Base-by-base conservation (phyloP, 2,888 invertebrate species). In the Omphaloscelis lunosa region DNA sequence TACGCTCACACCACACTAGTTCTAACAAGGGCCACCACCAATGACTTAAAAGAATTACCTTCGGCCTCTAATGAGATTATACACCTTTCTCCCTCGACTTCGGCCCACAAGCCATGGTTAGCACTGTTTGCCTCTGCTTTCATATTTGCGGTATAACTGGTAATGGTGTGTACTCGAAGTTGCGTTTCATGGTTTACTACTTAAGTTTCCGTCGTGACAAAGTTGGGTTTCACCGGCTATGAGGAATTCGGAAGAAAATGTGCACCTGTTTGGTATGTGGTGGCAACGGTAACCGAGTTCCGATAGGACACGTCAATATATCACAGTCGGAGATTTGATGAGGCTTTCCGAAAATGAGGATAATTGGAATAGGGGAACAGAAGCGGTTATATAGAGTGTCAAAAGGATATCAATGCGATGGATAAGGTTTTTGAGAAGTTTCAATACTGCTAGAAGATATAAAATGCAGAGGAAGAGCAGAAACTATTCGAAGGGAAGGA, bases 31-130 rank as follows among this genome's bases (percentile, higher is more conserved):
- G 89, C 90, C 86, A 85, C 68, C 76, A 74, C 79, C 85, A 89
- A 89, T 93, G 78, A 72, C 72, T 66, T 79, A 92, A 93, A 93
- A 93, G 93, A 92, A 92, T 93, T 92, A 93, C 89, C 91, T 91
- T 86, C 89, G 62, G 72, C 66, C 85, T 80, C 84, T 93, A 93
- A 94, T 90, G 89, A 92, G 93, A 94, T 93, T 93, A 93, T 80
- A 88, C 87, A 89, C 88, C 90, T 90, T 89, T 91, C 90, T 88
- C 91, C 85, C 83, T 84, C 87, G 86, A 82, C 83, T 87, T 86
- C 71, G 79, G 78, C 79, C 80, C 79, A 82, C 84, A 79, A 78
- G 75, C 75, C 34, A 79, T 82, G 68, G 87, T 88, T 86, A 85
- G 80, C 85, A 81, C 77, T 76, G 77, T 80, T 79, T 65, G 74